These are phyloP conservation scores for Todiramphus saurophagus DNA, from an alignment of 2,113 vertebrate genomes.

Conservation along the genomic window DNA sequence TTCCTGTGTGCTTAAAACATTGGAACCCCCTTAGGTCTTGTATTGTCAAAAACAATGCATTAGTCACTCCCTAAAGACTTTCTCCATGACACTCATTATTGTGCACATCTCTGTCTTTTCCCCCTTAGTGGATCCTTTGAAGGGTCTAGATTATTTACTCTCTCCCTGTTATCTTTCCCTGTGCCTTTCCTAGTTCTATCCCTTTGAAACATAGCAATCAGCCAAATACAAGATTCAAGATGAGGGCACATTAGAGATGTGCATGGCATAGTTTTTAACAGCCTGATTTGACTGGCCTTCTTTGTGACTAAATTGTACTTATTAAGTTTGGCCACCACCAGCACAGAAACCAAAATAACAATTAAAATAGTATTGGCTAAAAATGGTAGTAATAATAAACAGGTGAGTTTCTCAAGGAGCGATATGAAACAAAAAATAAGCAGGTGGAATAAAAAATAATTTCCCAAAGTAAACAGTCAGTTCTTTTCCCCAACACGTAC, in stretches of 20 bases:
- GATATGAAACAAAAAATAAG: background rate
- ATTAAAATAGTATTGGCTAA: background rate
- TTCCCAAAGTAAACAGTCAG: background rate
- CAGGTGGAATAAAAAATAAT: background rate
- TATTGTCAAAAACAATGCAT: constrained; percentile 54
- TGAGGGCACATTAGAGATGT: background rate
- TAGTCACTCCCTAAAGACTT: constrained; percentile 55
- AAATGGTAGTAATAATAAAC: background rate
- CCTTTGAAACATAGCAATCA: background rate
- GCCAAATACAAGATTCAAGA: background rate
- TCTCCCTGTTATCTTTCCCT: background rate
- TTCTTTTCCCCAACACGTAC: background rate
- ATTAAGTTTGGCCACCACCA: background rate
- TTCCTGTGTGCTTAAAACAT: background rate
- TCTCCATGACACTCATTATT: constrained; percentile 37
- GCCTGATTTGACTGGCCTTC: background rate
- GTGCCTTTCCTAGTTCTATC: background rate
- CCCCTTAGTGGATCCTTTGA: constrained; percentile 4
- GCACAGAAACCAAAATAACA: background rate
- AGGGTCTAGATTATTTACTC: background rate
- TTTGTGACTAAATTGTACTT: background rate
- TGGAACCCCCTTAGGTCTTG: constrained; percentile 41
- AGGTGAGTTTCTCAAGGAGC: background rate
- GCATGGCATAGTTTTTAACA: background rate
- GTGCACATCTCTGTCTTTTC: background rate